Evolutionary conservation across 2,888 invertebrate genomes (phyloP).

Genomic region (Eupeodes luniger): DNA sequence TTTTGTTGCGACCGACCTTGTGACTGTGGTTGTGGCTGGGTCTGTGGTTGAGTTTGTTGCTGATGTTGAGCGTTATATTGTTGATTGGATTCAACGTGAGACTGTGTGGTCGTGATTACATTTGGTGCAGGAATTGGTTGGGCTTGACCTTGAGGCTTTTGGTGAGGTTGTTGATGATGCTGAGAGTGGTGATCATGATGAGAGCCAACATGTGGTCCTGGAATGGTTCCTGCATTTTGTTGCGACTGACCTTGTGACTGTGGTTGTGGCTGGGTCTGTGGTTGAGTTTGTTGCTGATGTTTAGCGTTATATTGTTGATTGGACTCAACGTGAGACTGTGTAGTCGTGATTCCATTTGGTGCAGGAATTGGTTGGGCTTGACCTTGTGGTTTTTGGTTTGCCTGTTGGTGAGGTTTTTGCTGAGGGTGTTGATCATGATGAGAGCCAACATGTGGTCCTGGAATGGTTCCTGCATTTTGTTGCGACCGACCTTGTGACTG

Average conservation of each 20-base stretch:
- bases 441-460: neutral
- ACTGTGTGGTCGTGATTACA: too few relatives aligned
- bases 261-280: neutral
- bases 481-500: neutral
- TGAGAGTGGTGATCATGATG: neutral
- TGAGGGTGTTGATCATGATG: neutral
- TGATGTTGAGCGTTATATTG: too few relatives aligned
- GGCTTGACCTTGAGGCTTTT: constrained; percentile 41
- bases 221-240: neutral
- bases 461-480: neutral
- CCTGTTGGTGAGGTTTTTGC: neutral
- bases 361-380: constrained; percentile 18
- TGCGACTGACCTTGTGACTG: neutral
- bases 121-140: constrained; percentile 19
- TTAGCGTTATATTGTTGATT: neutral
- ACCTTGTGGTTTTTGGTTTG: constrained; percentile 44
- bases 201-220: neutral
- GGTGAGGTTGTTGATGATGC: neutral
- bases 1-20: neutral
- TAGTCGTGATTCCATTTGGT: neutral
- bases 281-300: neutral
- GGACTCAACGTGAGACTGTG: neutral
- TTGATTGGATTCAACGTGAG: too few relatives aligned
- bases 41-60: neutral
- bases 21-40: neutral